Evolutionary conservation across 53 echinoderm and acorn worm genomes (phyloP), one percentile per base, ranked within the genome.

Genomic region (Astropecten irregularis): DNA sequence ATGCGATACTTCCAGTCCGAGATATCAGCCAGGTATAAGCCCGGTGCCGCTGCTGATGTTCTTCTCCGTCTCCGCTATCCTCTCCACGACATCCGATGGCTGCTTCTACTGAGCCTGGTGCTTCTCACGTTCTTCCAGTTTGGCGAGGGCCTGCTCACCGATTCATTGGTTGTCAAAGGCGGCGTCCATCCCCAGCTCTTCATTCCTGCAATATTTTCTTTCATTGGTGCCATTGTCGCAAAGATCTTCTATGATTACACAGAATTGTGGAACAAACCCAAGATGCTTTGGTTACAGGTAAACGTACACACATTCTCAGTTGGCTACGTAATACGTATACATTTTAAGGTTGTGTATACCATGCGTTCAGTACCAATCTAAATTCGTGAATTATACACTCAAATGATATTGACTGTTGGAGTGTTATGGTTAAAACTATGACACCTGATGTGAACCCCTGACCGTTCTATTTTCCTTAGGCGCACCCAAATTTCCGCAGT

Each of bases 61-160:
- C 42, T 11, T 0, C 88, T 59, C 31, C 59, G 82, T 3, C 49
- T 82, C 27, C 48, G 34, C 22, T 37, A 82, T 3, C 48, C 82
- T 18, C 69, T 56, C 62, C 57, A 54, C 25, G 69, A 82, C 26
- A 11, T 60, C 82, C 79, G 79, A 6, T 42, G 44, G 79, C 27
- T 42, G 6, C 16, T 79, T 2, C 30, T 40, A 42, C 22, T 87
- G 9, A 0, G 34, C 35, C 68, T 87, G 49, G 26, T 69, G 16
- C 27, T 87, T 13, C 8, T 36, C 2, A 25, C 82, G 10, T n/a
- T 71, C 49, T 3, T 68, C 3, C 82, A 82, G 59, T 26, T 82
- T 62, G 70, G 69, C 20, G 88, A 87, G 82, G 82, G 82, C 14
- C 2, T 87, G 10, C 59, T 87, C 23, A 87, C 88, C 3, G 71